phyloP scores from a whole-genome alignment of 2,888 invertebrate species.

The Griposia aprilina region DNA sequence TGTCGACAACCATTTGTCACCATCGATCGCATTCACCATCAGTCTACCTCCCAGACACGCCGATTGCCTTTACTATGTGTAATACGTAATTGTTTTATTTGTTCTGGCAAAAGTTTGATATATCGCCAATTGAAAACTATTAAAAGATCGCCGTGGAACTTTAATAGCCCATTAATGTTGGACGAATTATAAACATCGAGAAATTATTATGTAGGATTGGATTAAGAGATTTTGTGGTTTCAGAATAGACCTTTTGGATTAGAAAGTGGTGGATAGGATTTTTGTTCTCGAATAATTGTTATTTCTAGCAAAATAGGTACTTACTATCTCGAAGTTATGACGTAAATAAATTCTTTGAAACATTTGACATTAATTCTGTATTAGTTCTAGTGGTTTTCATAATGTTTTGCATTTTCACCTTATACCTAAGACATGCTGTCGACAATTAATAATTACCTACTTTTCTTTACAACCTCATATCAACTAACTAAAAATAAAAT shows the following conservation, averaged over 20 bases:
- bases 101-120: constrained; percentile 68
- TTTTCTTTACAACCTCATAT: too few species aligned
- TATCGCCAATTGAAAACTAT: constrained; percentile 65
- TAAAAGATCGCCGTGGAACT: constrained; percentile 52
- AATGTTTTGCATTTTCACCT: too few species aligned
- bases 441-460: too few species aligned
- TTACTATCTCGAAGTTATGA: not conserved
- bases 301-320: not conserved
- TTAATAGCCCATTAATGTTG: constrained; percentile 64
- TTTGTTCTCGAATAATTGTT: constrained; percentile 7
- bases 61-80: constrained; percentile 66
- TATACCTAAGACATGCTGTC: too few species aligned
- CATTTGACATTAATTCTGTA: not conserved
- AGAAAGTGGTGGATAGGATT: constrained; percentile 23
- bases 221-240: constrained; percentile 63
- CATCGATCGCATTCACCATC: constrained; percentile 82
- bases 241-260: constrained; percentile 55
- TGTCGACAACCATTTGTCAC: constrained; percentile 87
- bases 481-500: too few species aligned
- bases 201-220: constrained; percentile 59
- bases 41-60: constrained; percentile 73
- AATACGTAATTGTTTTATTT: constrained; percentile 73
- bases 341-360: not conserved
- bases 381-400: not conserved
- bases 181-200: constrained; percentile 62